phyloP scores from a whole-genome alignment of 2,797 vertebrate genomes.

The Acrossocheilus wenchowensis region DNA sequence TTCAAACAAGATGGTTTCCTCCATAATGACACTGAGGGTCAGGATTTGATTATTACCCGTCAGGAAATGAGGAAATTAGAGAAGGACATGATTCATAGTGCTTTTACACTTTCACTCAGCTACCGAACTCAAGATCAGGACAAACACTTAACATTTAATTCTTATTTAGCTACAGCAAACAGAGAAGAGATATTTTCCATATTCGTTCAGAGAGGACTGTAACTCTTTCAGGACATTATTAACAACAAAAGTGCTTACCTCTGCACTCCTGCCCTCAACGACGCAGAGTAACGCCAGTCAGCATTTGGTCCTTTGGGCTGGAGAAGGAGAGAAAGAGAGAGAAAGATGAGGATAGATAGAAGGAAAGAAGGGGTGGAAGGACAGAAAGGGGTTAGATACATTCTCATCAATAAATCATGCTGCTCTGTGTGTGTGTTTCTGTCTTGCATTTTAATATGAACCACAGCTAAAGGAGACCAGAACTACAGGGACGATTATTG shows the following conservation, averaged over 20 bases:
- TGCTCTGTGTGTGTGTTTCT: constrained; percentile 64
- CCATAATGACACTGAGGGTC: neutral
- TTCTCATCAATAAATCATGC: constrained; percentile 80
- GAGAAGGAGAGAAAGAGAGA: constrained; percentile 46
- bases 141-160: neutral
- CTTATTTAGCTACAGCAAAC: neutral
- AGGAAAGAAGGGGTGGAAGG: constrained; percentile 24
- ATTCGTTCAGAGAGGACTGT: constrained; percentile 51
- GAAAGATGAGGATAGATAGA: constrained; percentile 49
- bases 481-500: constrained; percentile 62
- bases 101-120: constrained; percentile 4
- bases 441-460: constrained; percentile 69
- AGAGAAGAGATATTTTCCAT: neutral
- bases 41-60: neutral
- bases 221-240: constrained; percentile 57
- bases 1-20: constrained; percentile 16
- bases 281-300: constrained; percentile 99
- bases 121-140: neutral
- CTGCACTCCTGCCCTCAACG: constrained; percentile 95
- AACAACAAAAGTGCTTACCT: constrained; percentile 83
- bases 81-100: neutral
- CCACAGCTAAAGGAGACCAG: constrained; percentile 60
- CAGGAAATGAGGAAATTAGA: constrained; percentile 16
- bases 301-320: constrained; percentile 97
- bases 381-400: constrained; percentile 58